These are phyloP conservation scores for Sarcophaga rosellei DNA, from an alignment of 2,888 invertebrate species.

Conservation along the genomic window DNA sequence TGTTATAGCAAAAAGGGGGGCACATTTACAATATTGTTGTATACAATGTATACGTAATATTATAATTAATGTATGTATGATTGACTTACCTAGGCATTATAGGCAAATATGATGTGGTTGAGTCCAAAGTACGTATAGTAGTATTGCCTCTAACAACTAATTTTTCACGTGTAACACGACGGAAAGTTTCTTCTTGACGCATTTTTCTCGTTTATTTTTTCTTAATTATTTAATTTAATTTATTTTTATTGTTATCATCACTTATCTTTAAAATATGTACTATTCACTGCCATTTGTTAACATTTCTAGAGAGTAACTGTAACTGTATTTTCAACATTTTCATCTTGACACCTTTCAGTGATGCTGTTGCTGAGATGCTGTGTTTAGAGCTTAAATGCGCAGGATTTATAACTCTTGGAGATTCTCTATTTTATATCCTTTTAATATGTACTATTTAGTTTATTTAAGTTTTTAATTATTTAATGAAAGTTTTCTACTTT, in stretches of 20 bases:
- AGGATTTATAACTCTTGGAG: slow-evolving; percentile 58
- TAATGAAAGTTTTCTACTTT: slow-evolving; percentile 21
- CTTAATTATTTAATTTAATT: slow-evolving; percentile 43
- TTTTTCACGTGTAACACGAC: slow-evolving; percentile 81
- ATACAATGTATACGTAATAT: neutral
- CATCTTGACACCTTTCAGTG: slow-evolving; percentile 45
- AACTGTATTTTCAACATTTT: slow-evolving; percentile 65
- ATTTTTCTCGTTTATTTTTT: slow-evolving; percentile 72
- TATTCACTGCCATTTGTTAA: slow-evolving; percentile 46
- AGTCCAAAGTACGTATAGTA: slow-evolving; percentile 80
- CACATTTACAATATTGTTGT: neutral
- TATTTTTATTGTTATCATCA: slow-evolving; percentile 1
- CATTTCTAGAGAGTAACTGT: slow-evolving; percentile 31
- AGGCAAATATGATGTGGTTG: slow-evolving; percentile 81
- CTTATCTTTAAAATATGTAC: slow-evolving; percentile 1
- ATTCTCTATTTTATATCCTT: slow-evolving; percentile 11
- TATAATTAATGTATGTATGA: neutral
- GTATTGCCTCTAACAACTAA: slow-evolving; percentile 80
- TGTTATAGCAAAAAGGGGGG: neutral
- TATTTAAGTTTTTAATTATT: slow-evolving; percentile 10
- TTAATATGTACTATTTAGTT: neutral
- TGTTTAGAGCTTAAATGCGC: slow-evolving; percentile 63
- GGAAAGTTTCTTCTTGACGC: slow-evolving; percentile 80
- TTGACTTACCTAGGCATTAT: slow-evolving; percentile 76
- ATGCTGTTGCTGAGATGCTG: slow-evolving; percentile 54